Evolutionary conservation across 2,113 vertebrate species (phyloP), one percentile per base, ranked within the genome.

Genomic region (Xiphophorus hellerii): DNA sequence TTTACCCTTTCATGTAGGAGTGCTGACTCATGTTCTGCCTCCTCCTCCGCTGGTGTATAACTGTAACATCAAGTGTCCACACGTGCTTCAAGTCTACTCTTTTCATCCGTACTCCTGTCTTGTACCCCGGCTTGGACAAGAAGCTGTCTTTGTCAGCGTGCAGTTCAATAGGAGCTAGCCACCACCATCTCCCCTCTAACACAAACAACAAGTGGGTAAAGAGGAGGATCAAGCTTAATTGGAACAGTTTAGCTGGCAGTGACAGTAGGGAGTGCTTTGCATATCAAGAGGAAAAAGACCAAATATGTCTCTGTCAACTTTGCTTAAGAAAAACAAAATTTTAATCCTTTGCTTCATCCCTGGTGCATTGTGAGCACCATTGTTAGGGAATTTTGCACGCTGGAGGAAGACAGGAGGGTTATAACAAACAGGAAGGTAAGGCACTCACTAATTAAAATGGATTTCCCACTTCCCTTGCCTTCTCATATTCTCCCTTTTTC

Each of bases 11-110:
- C 77, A 93, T 90, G 84, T 88, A 63, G 89, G 86, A 87, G 89
- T 84, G 82, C 84, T 90, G 89, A 93, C 77, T 92, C 87, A 91
- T 84, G 78, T 84, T 83, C 66, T 73, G 74, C 84, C 77, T 87
- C 87, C 79, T 87, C 78, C 80, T 90, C 65, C 28, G 2, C 63
- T 71, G 74, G 54, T 75, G 62, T 76, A 84, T 86, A 84, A 87
- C 82, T 77, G 61, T 81, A 89, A 75, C 66, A 78, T 84, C 81
- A 73, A 88, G 30, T 64, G 61, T 70, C 69, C 81, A 73, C 30
- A 58, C 77, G 68, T 74, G 81, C 80, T 76, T 77, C 33, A 17
- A 80, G 74, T 80, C 54, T 62, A 27, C 28, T 51, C 48, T 81
- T 72, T 80, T 31, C 64, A 76, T 82, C 35, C 31, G 39, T 31